A percentile compares a stretch with the other conserved stretches of the same genome.
Conservation (phyloP, 2,797 vertebrate genomes). For the Psittacula echo region DNA sequence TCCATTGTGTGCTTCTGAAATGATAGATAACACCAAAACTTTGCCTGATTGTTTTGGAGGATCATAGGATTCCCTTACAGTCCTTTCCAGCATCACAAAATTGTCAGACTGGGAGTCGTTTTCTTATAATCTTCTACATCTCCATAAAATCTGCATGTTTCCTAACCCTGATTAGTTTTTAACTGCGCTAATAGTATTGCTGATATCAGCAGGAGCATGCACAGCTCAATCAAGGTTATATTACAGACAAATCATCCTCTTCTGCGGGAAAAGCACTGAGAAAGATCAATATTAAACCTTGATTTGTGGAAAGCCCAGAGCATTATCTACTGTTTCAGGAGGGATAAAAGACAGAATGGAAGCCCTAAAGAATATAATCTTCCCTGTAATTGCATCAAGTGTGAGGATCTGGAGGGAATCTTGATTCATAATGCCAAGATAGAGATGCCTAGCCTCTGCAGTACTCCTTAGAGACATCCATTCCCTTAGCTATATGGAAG, state of each 20-base stretch:
- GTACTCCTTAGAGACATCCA: not conserved
- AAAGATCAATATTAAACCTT: constrained; percentile 36
- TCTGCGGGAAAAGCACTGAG: not conserved
- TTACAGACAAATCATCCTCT: constrained; percentile 14
- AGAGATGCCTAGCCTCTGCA: not conserved
- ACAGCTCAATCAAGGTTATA: constrained; percentile 35
- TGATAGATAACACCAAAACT: not conserved
- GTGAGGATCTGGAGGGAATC: constrained; percentile 24
- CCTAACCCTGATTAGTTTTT: not conserved
- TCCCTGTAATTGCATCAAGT: constrained; percentile 38
- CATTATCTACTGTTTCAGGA: constrained; percentile 43
- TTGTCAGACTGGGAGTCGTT: not conserved
- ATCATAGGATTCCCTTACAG: not conserved
- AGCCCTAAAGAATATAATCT: constrained; percentile 25
- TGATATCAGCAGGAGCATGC: not conserved
- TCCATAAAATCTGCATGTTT: not conserved
- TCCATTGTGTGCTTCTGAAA: not conserved
- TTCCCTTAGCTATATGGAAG: not conserved
- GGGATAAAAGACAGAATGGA: constrained; percentile 11
- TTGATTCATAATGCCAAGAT: not conserved
- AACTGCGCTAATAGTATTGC: not conserved
- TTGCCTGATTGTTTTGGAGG: not conserved
- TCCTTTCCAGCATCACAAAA: not conserved
- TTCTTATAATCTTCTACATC: not conserved
- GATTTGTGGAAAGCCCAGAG: constrained; percentile 8